These are phyloP conservation scores for Gallirallus australis DNA, from an alignment of 2,797 vertebrate genomes.

Conservation along the genomic window DNA sequence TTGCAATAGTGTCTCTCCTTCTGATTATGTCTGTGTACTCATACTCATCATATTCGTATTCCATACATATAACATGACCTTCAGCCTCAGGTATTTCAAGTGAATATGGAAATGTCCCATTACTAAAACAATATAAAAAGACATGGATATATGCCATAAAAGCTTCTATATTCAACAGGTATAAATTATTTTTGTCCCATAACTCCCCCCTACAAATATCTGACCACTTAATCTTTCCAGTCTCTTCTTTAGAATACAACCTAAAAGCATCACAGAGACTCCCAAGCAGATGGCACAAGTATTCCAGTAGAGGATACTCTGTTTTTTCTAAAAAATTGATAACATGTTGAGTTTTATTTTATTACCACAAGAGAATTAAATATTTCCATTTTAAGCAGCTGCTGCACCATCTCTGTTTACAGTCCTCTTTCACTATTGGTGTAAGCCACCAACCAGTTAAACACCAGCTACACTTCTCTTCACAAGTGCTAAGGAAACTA, in stretches of 20 bases:
- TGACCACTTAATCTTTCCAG: conserved; percentile 10
- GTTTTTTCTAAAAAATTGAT: background rate
- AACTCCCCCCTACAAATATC: background rate
- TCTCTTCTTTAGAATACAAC: conserved; percentile 2
- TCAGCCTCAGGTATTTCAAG: background rate
- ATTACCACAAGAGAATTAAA: conserved; percentile 9
- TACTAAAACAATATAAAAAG: background rate
- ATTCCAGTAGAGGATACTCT: conserved; percentile 8
- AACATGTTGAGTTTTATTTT: conserved; percentile 30
- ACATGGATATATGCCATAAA: background rate
- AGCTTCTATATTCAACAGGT: background rate
- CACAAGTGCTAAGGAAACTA: conserved; percentile 72
- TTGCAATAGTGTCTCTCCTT: background rate
- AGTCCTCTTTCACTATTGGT: conserved; percentile 56
- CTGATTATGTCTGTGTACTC: background rate
- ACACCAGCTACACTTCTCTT: conserved; percentile 64
- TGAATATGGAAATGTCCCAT: background rate
- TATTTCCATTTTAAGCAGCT: conserved; percentile 61
- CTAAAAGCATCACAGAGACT: conserved; percentile 25
- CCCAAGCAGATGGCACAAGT: conserved; percentile 25
- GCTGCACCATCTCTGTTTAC: conserved; percentile 67
- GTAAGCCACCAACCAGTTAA: conserved; percentile 70
- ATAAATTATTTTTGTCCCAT: background rate
- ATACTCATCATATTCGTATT: background rate
- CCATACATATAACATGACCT: background rate